Base-by-base conservation (phyloP, 1,140 invertebrate genomes). In the Sminthurides bifidus region DNA sequence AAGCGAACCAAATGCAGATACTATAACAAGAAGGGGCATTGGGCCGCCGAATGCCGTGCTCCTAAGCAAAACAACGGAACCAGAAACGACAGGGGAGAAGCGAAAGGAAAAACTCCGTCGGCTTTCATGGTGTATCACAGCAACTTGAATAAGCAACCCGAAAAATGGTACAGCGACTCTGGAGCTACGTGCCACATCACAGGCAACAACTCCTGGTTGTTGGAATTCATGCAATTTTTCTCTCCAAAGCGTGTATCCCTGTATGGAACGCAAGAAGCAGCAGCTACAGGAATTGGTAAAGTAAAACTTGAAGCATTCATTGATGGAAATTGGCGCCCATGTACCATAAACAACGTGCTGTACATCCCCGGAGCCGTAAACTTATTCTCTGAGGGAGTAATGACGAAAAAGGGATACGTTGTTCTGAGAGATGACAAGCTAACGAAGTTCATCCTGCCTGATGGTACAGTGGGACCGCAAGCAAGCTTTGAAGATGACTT, bases 361-460 rank as follows among this genome's bases (percentile, higher is more conserved):
- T 53, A 57, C 50, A 58, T 60, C 27, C 49, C 48, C 19, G 50
- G 35, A 21, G 48, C 54, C 15, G 52, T 27, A 2, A 61, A 61
- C 27, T 24, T 61, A 12, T 61, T 61, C 14, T 61, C 59, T 2
- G 59, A 61, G 33, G 21, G 12, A 8, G 45, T 58, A 0, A 58
- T 61, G 55, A 52, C 49, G 3, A 38, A 41, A 14, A 53, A 58
- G 12, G 59, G 55, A 1, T 61, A 40, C 26, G 31, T 29, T 0
- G 56, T 60, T 5, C 17, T 49, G 1, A 30, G 57, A 37, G 27
- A 31, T 30, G 26, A 17, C 5, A 15, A 37, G 3, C 27, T 1
- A 8, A 27, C 27, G 15, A 27, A 8, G 3, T 53, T 43, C 23
- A 5, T 4, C 27, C 17, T 35, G 19, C 15, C 19, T 38, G 52